phyloP scores from a whole-genome alignment of 2,113 vertebrate species.

The Ptychochromis oligacanthus region DNA sequence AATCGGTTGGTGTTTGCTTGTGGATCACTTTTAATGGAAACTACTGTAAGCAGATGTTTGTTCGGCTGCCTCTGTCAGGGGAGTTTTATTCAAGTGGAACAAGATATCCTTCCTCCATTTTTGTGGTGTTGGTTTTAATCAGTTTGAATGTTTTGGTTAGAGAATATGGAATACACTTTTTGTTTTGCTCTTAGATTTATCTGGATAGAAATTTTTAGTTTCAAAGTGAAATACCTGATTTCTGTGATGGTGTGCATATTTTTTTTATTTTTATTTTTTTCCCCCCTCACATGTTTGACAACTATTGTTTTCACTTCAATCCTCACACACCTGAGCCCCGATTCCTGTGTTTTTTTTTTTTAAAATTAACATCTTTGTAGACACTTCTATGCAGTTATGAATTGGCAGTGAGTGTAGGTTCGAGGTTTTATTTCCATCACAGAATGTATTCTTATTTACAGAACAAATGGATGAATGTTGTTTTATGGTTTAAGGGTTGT shows the following conservation, averaged over 20 bases:
- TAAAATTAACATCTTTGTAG: neutral
- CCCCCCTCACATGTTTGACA: neutral
- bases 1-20: conserved; percentile 41
- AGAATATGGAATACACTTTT: neutral
- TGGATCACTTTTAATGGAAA: conserved; percentile 34
- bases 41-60: conserved; percentile 29
- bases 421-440: conserved; percentile 40
- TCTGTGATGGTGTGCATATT: neutral
- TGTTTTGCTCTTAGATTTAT: conserved; percentile 6
- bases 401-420: conserved; percentile 23
- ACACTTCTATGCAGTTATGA: conserved; percentile 64
- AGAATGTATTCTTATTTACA: conserved; percentile 62
- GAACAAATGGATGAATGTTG: conserved; percentile 61
- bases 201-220: neutral
- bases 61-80: conserved; percentile 42
- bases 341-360: conserved; percentile 5
- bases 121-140: conserved; percentile 43
- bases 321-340: conserved; percentile 3
- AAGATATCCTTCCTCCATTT: neutral
- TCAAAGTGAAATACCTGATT: conserved; percentile 10
- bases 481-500: neutral
- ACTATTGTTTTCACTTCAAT: neutral
- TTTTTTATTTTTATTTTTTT: neutral
- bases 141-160: neutral
- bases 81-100: conserved; percentile 30